A percentile compares a stretch with the other conserved stretches of the same genome.
Evolutionary conservation across 2,113 vertebrate genomes (phyloP).

Genomic region (Lepus americanus): DNA sequence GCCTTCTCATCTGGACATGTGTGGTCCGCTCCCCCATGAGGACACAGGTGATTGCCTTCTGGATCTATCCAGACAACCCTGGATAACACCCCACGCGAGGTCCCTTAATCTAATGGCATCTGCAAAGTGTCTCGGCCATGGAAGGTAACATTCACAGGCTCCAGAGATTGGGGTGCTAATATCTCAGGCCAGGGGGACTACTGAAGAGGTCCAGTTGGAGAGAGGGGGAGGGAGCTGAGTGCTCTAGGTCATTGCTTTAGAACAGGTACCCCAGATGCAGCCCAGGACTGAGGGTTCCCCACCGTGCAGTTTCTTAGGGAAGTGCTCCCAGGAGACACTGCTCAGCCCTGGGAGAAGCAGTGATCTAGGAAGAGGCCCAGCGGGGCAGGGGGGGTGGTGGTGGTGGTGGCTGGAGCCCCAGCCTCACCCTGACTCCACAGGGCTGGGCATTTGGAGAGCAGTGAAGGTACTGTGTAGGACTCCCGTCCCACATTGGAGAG

Average conservation of each 20-base stretch:
- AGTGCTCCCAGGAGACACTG: neutral
- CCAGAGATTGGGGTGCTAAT: neutral
- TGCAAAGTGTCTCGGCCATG: neutral
- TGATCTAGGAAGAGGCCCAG: neutral
- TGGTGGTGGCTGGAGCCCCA: neutral
- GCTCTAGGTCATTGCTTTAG: neutral
- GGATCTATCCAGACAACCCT: neutral
- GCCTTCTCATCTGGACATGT: neutral
- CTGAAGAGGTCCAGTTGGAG: neutral
- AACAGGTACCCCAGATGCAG: neutral
- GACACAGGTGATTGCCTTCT: neutral
- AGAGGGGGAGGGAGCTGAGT: neutral
- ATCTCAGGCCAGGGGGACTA: neutral
- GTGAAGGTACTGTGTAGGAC: too few species aligned
- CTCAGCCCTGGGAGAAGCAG: neutral
- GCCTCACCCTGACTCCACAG: neutral
- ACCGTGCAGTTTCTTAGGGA: neutral
- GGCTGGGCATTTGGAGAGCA: neutral
- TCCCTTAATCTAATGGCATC: neutral
- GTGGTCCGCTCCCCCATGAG: neutral
- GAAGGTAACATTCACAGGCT: neutral
- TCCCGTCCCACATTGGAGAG: too few species aligned
- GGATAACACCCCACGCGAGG: neutral
- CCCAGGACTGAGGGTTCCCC: neutral
- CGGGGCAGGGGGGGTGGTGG: neutral